Evolutionary conservation across 2,888 invertebrate species (phyloP), one percentile per base, ranked within the genome.

Genomic region (Dorcus parallelipipedus): DNA sequence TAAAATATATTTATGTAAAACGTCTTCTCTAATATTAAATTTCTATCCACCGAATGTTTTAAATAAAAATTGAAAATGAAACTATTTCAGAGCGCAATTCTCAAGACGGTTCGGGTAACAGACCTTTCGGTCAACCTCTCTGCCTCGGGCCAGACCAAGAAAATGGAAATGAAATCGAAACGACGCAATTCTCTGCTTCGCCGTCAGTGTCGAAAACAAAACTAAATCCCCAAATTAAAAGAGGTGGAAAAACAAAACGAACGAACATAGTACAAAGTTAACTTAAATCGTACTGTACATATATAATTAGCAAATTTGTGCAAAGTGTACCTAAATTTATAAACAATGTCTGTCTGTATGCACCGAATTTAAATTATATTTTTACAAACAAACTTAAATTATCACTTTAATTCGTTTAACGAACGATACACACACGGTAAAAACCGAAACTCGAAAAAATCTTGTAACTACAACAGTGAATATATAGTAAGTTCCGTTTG

Each of bases 61-160:
- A 38, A 38, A 38, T 20, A 33, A 39, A 51, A 51, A 51, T 17
- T 51, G 58, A 57, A 57, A 55, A 78, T 78, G 78, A 76, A 57
- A 60, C 56, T 64, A 71, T 75, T 78, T 71, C 76, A 78, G 78
- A 78, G 67, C 70, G 76, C 59, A 73, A 73, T 71, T 76, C 78
- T 20, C 76, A 76, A 70, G 77, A 78, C 66, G 77, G 74, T 54
- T 76, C 76, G 48, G 77, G 77, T 61, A 77, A 75, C 49, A 73
- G 77, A 65, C 78, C 78, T 38, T 78, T 89, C 76, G 91, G 91
- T 74, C 90, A 91, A 77, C 91, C 92, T 61, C 82, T 92, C 78
- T 87, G 89, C 83, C 83, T 87, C 77, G 75, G 73, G 63, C 72
- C 72, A 71, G 72, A 72, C 64, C 74, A 73, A 71, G 76, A 76